Base-by-base conservation (phyloP, 2,113 vertebrate genomes). In the Kryptolebias marmoratus region DNA sequence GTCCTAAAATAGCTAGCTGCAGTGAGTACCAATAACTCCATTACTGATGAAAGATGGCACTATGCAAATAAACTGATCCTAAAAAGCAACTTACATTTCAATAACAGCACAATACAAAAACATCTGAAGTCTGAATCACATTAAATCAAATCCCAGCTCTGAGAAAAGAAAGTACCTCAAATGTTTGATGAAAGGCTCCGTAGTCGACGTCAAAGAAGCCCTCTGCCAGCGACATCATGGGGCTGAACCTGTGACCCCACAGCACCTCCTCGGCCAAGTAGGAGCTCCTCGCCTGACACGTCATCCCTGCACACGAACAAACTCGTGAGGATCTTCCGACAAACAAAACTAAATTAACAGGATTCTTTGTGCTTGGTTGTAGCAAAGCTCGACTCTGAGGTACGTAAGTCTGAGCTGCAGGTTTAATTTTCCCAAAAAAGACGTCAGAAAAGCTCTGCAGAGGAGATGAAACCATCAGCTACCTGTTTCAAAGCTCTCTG, bases 181-280 rank as follows among this genome's bases (percentile, higher is more conserved):
- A 96, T 0, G 96, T 97, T 84, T 96, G 93, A 59, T 98, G 97
- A 89, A 98, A 98, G 73, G 95, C 95, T 45, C 95, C 95, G 14
- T 98, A 98, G 87, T 98, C 97, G 18, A 98, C 79, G 64, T 97
- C 96, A 11, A 98, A 98, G 92, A 96, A 97, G 0, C 97, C 97
- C 0, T 97, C 95, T 13, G 96, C 97, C 64, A 98, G 90, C 2
- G 81, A 94, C 80, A 98, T 96, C 90, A 98, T 96, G 0, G 97
- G 96, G 7, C 95, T 95, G 88, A 98, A 98, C 64, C 97, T 94
- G 91, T 97, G 96, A 7, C 96, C 97, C 97, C 97, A 98, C 12
- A 95, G 42, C 68, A 98, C 94, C 88, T 98, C 97, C 11, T 97
- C 96, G 0, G 94, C 93, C 69, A 96, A 89, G 87, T 98, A 97